phyloP scores from a whole-genome alignment of 2,113 vertebrate species.

The Passer montanus region DNA sequence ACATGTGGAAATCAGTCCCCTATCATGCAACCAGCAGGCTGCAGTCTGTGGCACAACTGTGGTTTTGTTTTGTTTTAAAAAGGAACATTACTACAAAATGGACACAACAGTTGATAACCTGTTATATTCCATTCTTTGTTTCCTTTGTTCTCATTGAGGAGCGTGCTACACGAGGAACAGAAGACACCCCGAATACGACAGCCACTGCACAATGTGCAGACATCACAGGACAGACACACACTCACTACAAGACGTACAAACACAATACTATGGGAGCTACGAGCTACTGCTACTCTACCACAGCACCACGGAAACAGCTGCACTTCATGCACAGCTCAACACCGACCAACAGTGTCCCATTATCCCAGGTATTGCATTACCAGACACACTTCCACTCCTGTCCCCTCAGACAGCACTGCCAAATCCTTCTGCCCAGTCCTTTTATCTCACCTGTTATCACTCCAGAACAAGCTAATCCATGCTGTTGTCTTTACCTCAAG shows the following conservation, averaged over 20 bases:
- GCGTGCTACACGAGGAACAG: fast-evolving
- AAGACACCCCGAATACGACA: fast-evolving
- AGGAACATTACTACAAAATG: not conserved
- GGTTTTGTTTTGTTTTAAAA: not conserved
- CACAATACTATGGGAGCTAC: not conserved
- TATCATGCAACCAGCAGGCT: not conserved
- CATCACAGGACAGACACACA: not conserved
- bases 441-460: not conserved
- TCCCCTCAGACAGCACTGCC: not conserved
- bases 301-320: not conserved
- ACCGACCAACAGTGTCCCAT: not conserved
- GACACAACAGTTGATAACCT: not conserved
- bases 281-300: not conserved
- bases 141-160: not conserved
- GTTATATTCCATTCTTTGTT: not conserved
- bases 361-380: not conserved
- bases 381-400: not conserved
- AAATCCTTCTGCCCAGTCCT: not conserved
- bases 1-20: not conserved
- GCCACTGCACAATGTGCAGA: not conserved
- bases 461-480: not conserved
- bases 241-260: not conserved
- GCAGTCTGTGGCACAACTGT: not conserved
- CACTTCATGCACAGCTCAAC: not conserved
- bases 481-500: not conserved